Conservation (phyloP, 2,888 invertebrate genomes). For the Drosophila flavopinicola region DNA sequence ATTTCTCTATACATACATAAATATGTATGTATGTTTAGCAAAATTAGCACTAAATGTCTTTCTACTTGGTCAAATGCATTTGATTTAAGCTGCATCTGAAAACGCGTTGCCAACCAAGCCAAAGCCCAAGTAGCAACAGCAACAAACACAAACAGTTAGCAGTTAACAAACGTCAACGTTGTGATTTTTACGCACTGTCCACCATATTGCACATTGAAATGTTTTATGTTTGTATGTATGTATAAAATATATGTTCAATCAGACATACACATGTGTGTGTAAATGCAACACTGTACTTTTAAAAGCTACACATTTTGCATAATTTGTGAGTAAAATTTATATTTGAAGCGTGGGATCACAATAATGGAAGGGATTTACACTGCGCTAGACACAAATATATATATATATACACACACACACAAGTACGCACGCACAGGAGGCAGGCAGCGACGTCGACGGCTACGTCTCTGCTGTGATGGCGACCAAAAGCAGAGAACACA, state of each 20-base stretch:
- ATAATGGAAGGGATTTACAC: slow-evolving; percentile 57
- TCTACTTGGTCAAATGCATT: slow-evolving; percentile 49
- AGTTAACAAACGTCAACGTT: slow-evolving; percentile 44
- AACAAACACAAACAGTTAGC: slow-evolving; percentile 24
- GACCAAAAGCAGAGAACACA: slow-evolving; percentile 76
- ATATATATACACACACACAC: slow-evolving; percentile 21
- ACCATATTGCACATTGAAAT: slow-evolving; percentile 73
- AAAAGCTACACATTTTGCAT: slow-evolving; percentile 42
- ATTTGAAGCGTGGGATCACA: slow-evolving; percentile 59
- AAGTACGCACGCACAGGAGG: slow-evolving; percentile 31
- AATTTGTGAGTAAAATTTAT: slow-evolving; percentile 43
- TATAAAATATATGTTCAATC: slow-evolving; percentile 22
- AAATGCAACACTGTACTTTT: slow-evolving; percentile 76
- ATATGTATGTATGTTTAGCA: slow-evolving; percentile 42
- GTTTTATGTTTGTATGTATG: slow-evolving; percentile 43
- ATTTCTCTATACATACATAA: slow-evolving; percentile 52
- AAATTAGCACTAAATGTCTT: slow-evolving; percentile 50
- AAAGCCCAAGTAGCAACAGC: slow-evolving; percentile 18
- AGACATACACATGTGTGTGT: slow-evolving; percentile 36
- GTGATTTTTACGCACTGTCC: slow-evolving; percentile 72
- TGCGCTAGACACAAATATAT: slow-evolving; percentile 40
- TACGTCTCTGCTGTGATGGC: slow-evolving; percentile 70
- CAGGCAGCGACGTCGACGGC: slow-evolving; percentile 34
- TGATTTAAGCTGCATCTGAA: slow-evolving; percentile 38
- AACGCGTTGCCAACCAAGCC: slow-evolving; percentile 42